Conservation (phyloP, 2,797 vertebrate genomes). For the Melopsittacus undulatus region DNA sequence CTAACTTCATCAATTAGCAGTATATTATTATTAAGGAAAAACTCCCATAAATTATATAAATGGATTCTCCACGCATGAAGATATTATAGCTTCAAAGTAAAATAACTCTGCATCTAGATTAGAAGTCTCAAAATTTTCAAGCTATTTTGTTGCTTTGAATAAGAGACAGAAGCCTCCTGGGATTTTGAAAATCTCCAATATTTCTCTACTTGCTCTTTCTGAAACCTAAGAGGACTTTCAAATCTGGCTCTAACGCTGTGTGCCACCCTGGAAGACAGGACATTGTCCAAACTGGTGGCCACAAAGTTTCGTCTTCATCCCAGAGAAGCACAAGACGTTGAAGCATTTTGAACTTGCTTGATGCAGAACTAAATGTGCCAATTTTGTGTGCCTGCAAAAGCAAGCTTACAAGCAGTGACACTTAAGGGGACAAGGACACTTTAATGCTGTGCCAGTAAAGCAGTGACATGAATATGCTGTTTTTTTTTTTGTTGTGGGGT, state of each 20-base stretch:
- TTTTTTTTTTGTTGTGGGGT: background rate
- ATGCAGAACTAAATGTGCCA: background rate
- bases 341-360: background rate
- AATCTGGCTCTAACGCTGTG: fast-evolving
- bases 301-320: background rate
- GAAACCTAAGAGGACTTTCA: background rate
- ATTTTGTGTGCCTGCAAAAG: background rate
- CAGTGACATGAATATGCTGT: background rate
- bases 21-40: background rate
- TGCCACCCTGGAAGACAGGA: background rate
- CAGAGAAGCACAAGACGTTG: background rate
- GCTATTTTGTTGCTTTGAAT: background rate
- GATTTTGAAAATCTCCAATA: background rate
- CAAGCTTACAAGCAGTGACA: background rate
- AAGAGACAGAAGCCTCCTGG: background rate
- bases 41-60: background rate
- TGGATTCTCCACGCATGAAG: background rate
- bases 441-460: background rate
- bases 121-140: background rate
- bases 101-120: background rate
- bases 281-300: background rate
- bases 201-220: background rate
- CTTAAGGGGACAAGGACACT: background rate
- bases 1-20: background rate
- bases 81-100: background rate